These are phyloP conservation scores for Drosophila niveifrons DNA, from an alignment of 2,888 invertebrate genomes.

Conservation along the genomic window DNA sequence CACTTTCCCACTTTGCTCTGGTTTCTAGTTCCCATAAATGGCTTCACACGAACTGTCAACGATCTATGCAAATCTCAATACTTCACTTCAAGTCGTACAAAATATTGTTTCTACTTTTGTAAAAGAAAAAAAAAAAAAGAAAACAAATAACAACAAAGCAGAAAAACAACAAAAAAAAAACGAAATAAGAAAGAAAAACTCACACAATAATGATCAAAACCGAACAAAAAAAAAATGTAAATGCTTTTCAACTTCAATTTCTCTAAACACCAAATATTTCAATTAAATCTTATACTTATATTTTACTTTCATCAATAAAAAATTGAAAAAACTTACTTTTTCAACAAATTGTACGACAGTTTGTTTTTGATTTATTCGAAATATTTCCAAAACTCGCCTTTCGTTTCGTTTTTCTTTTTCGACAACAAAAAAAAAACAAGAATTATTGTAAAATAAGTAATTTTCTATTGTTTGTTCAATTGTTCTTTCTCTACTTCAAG, in stretches of 20 bases:
- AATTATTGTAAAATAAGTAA: slow-evolving; percentile 54
- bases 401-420: slow-evolving; percentile 3
- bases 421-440: no score
- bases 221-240: slow-evolving; percentile 32
- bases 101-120: slow-evolving; percentile 71
- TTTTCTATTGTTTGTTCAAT: slow-evolving; percentile 5
- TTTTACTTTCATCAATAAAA: slow-evolving; percentile 37
- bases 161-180: slow-evolving; percentile 5
- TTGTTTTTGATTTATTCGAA: slow-evolving; percentile 24
- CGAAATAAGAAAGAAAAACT: slow-evolving; percentile 1
- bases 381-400: slow-evolving; percentile 2
- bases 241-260: slow-evolving; percentile 54
- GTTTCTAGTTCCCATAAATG: slow-evolving; percentile 80
- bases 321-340: slow-evolving; percentile 1
- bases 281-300: slow-evolving; percentile 10
- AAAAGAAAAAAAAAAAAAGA: slow-evolving; percentile 21
- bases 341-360: slow-evolving; percentile 47
- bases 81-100: slow-evolving; percentile 61
- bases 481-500: background rate
- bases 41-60: slow-evolving; percentile 35
- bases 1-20: background rate
- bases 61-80: slow-evolving; percentile 25
- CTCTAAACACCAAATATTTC: background rate
- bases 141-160: slow-evolving; percentile 8
- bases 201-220: slow-evolving; percentile 16